Base-by-base conservation (phyloP, 2,113 vertebrate genomes). In the Carassius auratus region DNA sequence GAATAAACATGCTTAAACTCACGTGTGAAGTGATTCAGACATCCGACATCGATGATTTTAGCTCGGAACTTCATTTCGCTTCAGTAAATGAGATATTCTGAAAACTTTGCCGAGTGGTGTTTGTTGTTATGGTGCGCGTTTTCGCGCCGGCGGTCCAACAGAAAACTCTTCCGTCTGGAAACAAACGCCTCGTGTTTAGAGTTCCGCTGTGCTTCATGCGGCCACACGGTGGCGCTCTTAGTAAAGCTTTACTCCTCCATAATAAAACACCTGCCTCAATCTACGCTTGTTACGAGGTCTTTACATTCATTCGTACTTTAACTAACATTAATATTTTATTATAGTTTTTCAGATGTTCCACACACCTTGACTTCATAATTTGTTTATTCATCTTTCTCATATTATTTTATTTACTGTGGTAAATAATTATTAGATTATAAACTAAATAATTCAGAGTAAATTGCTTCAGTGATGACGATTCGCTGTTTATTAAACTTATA, bases 1-100 rank as follows among this genome's bases (percentile, higher is more conserved):
- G 8, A 61, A 61, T 17, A 61, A 61, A 61, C 55, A 19, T 19
- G 55, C 8, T 17, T 64, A 23, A 48, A 83, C 85, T 13, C 91
- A 97, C 97, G 94, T n/a, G 92, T 96, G 86, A 97, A 96, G 84
- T 96, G 95, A 86, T 96, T 96, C 30, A 97, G 89, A 83, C 96
- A 97, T 1, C 94, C 95, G 0, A 95, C 62, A 69, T 97, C 96
- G 9, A 94, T 84, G 7, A 98, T 94, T 80, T 19, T 97, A 1
- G 95, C 93, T 0, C 96, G 92, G 59, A 96, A 96, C 89, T 94
- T 95, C 96, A 96, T 96, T 0, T 26, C 84, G 5, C 3, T 4
- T 13, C 9, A 6, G 17, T 21, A 21, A 36, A 38, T 2, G 3
- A 21, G 23, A 19, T 85, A 0, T 14, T 57, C 10, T 38, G 36